Evolutionary conservation across 1,140 invertebrate species (phyloP), one percentile per base, ranked within the genome.

Genomic region (Caenorhabditis tropicalis): DNA sequence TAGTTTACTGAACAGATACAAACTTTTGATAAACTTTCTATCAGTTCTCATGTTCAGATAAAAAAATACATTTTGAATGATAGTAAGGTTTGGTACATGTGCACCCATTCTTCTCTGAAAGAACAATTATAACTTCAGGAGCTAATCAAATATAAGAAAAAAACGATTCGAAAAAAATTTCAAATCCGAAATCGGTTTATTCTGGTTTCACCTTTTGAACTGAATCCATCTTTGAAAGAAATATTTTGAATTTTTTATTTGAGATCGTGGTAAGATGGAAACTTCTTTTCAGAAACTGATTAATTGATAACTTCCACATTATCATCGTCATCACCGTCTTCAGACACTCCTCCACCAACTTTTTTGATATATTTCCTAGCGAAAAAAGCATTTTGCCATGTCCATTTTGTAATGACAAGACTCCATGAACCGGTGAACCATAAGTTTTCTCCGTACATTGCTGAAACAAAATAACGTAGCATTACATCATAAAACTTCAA

Each of bases 381-480:
- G 12, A 74, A 74, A 15, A 74, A 74, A 9, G 65, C 65, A 74
- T 74, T 74, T 24, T 74, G 65, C 65, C 65, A 74, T 2, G 65
- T 74, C 65, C 65, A 74, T 74, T 74, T 74, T 10, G 65, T 74
- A 24, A 74, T 74, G 36, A 74, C 65, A 24, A 74, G 36, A 74
- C 65, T 74, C 65, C 65, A 74, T 24, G 65, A 43, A 1, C 65
- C 65, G 15, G 65, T 74, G 36, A 74, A 74, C 65, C 65, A 74
- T 0, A 74, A 36, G 27, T 74, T 74, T 31, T 74, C 65, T 46
- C 65, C 65, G n/a, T 74, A 74, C 65, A 74, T 74, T 43, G 65
- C 65, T 74, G 36, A 9, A 43, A 74, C 2, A 15, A 56, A 56
- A 27, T 27, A 27, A 9, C 1, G 7, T 56, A 7, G 5, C 21